Conservation (phyloP, 2,113 vertebrate species). For the Erythrocercus mccallii region DNA sequence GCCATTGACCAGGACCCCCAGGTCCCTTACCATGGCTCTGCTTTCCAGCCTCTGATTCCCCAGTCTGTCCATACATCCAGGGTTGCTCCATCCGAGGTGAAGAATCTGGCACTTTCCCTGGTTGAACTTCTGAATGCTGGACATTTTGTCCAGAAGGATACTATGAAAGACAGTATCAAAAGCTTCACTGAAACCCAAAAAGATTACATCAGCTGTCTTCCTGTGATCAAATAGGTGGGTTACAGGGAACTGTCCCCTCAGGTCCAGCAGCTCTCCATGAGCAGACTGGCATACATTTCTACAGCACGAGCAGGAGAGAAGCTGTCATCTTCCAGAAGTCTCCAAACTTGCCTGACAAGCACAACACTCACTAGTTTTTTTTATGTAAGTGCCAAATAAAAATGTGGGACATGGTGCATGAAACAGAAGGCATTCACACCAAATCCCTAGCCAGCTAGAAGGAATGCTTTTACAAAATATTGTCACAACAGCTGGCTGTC, state of each 20-base stretch:
- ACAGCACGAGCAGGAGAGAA: neutral
- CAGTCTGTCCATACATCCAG: neutral
- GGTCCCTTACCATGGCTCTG: fast-evolving
- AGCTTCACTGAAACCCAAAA: neutral
- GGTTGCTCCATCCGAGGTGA: neutral
- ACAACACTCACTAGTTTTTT: neutral
- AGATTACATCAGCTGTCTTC: neutral
- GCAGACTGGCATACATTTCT: neutral
- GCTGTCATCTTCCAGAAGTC: neutral
- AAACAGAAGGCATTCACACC: neutral
- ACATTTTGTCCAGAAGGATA: neutral
- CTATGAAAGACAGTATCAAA: neutral
- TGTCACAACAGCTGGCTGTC: constrained; percentile 9
- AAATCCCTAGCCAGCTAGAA: neutral
- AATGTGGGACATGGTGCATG: neutral
- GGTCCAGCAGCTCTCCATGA: neutral
- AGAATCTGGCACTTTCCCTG: neutral
- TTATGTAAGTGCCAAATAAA: neutral
- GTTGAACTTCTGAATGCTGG: neutral
- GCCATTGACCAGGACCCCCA: fast-evolving
- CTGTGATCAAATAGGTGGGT: neutral
- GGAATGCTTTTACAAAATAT: neutral
- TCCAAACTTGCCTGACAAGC: neutral
- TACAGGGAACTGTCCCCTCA: neutral
- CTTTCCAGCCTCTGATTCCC: neutral